phyloP scores from a whole-genome alignment of 2,888 invertebrate species.

The Lochmaea capreae region DNA sequence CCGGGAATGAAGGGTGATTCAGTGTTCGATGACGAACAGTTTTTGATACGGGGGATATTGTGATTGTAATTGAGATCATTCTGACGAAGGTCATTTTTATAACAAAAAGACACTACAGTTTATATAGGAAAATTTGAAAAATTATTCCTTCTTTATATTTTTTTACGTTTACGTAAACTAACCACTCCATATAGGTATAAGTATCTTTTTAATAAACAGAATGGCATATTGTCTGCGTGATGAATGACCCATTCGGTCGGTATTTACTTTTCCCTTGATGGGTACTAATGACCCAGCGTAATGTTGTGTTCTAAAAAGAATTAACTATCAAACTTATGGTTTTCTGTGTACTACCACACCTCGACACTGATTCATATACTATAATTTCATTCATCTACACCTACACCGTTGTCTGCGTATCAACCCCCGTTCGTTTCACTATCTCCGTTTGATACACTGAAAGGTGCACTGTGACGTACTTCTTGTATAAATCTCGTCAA shows the following conservation, averaged over 20 bases:
- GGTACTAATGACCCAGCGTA: constrained; percentile 39
- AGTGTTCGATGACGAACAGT: constrained; percentile 40
- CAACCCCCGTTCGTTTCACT: constrained; percentile 45
- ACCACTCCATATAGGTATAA: constrained; percentile 16
- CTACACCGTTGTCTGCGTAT: constrained; percentile 47
- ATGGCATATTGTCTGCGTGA: constrained; percentile 27
- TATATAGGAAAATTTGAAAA: too few species aligned
- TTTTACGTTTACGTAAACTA: constrained; percentile 11
- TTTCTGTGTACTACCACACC: constrained; percentile 48
- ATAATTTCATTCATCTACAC: constrained; percentile 51
- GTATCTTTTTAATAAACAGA: constrained; percentile 6
- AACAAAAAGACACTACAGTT: too few species aligned
- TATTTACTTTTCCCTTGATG: constrained; percentile 33
- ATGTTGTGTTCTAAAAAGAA: constrained; percentile 44
- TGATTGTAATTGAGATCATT: constrained; percentile 12
- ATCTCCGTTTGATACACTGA: constrained; percentile 40
- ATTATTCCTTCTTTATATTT: constrained; percentile 1
- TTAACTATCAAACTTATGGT: constrained; percentile 46
- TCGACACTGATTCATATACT: constrained; percentile 49
- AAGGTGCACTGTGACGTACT: constrained; percentile 35
- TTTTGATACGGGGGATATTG: constrained; percentile 27
- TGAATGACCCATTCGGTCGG: constrained; percentile 23
- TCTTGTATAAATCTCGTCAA: constrained; percentile 51
- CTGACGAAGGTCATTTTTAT: neutral
- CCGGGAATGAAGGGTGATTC: constrained; percentile 44